Conservation (phyloP, 2,888 invertebrate species). For the Philopedon plagiatum region DNA sequence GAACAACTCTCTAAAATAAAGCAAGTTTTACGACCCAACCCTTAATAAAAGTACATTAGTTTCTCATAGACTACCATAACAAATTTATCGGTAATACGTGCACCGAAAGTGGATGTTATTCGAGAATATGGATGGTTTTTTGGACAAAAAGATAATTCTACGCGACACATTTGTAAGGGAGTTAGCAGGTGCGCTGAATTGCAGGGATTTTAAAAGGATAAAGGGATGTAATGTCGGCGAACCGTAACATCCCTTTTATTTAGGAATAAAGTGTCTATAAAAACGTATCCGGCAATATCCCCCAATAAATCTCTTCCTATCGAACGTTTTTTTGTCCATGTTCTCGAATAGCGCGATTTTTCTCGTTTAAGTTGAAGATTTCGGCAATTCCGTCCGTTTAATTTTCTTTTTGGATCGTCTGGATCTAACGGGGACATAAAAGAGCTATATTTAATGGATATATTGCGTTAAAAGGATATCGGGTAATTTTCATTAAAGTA, state of each 20-base stretch:
- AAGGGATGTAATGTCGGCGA: conserved; percentile 48
- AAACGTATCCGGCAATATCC: conserved; percentile 49
- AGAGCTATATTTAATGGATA: conserved; percentile 8
- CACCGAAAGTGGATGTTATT: conserved; percentile 25
- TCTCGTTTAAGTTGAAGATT: conserved; percentile 38
- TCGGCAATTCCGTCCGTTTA: conserved; percentile 36
- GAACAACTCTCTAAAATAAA: background rate
- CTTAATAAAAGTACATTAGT: conserved; percentile 22
- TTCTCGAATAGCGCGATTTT: conserved; percentile 28
- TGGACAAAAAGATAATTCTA: conserved; percentile 41
- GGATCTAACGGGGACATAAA: conserved; percentile 4
- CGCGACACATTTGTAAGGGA: conserved; percentile 49
- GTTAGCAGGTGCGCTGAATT: conserved; percentile 50
- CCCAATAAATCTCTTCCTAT: conserved; percentile 46
- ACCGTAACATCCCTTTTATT: conserved; percentile 49
- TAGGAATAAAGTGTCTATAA: conserved; percentile 51
- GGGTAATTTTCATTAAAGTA: background rate
- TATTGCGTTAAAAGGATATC: background rate
- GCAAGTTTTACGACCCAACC: background rate
- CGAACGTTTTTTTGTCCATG: conserved; percentile 40
- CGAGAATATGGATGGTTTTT: conserved; percentile 28
- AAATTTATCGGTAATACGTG: conserved; percentile 43
- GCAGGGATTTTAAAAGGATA: conserved; percentile 49
- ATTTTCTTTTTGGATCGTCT: conserved; percentile 38
- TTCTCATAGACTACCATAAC: conserved; percentile 28